Evolutionary conservation across 2,888 invertebrate species (phyloP).

Genomic region (Sesamia inferens): DNA sequence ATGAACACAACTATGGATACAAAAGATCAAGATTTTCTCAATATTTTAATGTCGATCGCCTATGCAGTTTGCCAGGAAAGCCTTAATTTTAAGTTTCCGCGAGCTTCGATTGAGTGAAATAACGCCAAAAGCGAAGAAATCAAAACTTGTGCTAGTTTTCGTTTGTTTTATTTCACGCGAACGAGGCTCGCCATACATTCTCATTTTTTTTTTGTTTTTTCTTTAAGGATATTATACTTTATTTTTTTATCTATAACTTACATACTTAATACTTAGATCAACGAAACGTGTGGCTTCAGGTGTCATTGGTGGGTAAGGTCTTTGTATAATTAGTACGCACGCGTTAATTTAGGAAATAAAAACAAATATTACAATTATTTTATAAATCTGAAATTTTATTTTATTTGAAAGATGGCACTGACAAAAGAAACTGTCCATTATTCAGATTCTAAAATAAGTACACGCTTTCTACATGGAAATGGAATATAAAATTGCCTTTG

Average conservation of each 20-base stretch:
- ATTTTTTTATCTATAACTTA: slow-evolving; percentile 85
- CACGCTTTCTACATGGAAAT: slow-evolving; percentile 65
- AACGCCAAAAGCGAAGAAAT: slow-evolving; percentile 71
- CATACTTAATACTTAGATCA: slow-evolving; percentile 88
- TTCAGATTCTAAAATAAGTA: slow-evolving; percentile 67
- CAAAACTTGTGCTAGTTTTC: slow-evolving; percentile 69
- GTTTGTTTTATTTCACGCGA: slow-evolving; percentile 79
- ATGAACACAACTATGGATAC: slow-evolving; percentile 71
- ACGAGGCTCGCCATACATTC: slow-evolving; percentile 81
- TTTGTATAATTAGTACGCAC: slow-evolving; percentile 84
- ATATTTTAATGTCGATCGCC: slow-evolving; percentile 70
- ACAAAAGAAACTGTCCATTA: slow-evolving; percentile 71
- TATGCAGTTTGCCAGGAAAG: slow-evolving; percentile 84
- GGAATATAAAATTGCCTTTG: slow-evolving; percentile 67
- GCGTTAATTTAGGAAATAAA: slow-evolving; percentile 67
- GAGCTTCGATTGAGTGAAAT: slow-evolving; percentile 84
- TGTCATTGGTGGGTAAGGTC: slow-evolving; percentile 89
- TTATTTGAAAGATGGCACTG: slow-evolving; percentile 74
- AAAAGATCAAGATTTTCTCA: slow-evolving; percentile 69
- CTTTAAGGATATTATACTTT: slow-evolving; percentile 80
- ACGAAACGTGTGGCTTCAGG: slow-evolving; percentile 87
- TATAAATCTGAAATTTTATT: slow-evolving; percentile 66
- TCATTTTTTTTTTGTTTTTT: slow-evolving; percentile 75
- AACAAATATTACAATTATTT: slow-evolving; percentile 64
- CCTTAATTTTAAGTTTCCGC: slow-evolving; percentile 80